These are phyloP conservation scores for Cebidichthys violaceus DNA, from an alignment of 2,113 vertebrate genomes.

Conservation along the genomic window DNA sequence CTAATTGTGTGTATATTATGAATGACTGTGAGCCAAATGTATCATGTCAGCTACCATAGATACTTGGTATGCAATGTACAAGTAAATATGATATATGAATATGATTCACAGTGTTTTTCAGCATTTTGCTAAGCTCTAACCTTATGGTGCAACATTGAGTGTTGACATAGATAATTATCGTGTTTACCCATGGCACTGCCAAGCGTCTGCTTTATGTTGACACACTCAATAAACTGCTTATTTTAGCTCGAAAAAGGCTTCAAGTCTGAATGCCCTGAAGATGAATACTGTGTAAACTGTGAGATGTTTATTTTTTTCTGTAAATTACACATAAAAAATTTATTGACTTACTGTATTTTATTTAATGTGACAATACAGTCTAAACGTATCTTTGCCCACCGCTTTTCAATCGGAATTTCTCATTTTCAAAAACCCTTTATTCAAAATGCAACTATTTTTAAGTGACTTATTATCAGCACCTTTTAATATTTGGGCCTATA, in stretches of 20 bases:
- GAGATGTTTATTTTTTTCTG: not conserved
- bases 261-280: not conserved
- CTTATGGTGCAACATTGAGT: not conserved
- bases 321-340: not conserved
- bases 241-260: not conserved
- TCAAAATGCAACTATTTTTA: not conserved
- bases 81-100: conserved; percentile 6
- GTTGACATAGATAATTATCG: conserved; percentile 2
- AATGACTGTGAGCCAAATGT: not conserved
- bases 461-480: not conserved
- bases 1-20: not conserved
- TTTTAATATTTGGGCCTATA: not conserved
- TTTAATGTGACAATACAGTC: not conserved
- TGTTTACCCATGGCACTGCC: conserved; percentile 38
- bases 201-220: conserved; percentile 35
- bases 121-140: not conserved
- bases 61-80: not conserved
- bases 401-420: not conserved
- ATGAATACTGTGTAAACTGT: not conserved
- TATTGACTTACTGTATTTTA: not conserved
- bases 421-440: not conserved
- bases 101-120: not conserved
- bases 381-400: not conserved
- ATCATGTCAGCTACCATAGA: not conserved
- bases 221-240: not conserved